Evolutionary conservation across 2,888 invertebrate species (phyloP), one percentile per base, ranked within the genome.

Genomic region (Parnassius orleans): DNA sequence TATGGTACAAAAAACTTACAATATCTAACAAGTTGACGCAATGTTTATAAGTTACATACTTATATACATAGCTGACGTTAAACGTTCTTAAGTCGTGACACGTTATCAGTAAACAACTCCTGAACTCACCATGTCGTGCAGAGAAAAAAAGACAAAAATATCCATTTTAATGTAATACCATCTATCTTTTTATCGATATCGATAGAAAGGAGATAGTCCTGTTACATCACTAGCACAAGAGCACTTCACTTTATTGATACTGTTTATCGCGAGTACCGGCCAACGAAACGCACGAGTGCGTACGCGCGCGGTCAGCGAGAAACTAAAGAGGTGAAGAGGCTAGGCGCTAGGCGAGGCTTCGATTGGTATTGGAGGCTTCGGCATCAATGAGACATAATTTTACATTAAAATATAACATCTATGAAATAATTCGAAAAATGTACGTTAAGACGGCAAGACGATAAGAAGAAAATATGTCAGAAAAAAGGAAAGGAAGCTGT

Each of bases 201-300:
- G 79, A 90, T 90, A 90, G 83, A 88, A 87, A 83, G 87, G 72
- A 79, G 90, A 89, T 83, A 78, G 42, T 43, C 14, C 48, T 75
- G 67, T 67, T 77, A 72, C 69, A 69, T 2, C 71, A 77, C 71
- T 72, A 67, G 43, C 68, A 65, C 64, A 66, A 66, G 81, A 81
- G 83, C 83, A 85, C 81, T 67, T 53, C 71, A 71, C 72, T 67
- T 14, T 57, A 43, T 61, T 60, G 66, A 61, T 61, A 53, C 55
- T 58, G 24, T 54, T 47, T 24, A 51, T 54, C 51, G 46, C n/a
- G n/a, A 7, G 12, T 46, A 53, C 14, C 47, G n/a, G 42, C 14
- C 10, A 55, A 55, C 33, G 57, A 50, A 43, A 47, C 54, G 55
- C 57, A 60, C 79, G 80, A 80, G 80, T 86, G 80, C 74, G 80